Evolutionary conservation across 2,888 invertebrate species (phyloP).

Genomic region (Rhogogaster chlorosoma): DNA sequence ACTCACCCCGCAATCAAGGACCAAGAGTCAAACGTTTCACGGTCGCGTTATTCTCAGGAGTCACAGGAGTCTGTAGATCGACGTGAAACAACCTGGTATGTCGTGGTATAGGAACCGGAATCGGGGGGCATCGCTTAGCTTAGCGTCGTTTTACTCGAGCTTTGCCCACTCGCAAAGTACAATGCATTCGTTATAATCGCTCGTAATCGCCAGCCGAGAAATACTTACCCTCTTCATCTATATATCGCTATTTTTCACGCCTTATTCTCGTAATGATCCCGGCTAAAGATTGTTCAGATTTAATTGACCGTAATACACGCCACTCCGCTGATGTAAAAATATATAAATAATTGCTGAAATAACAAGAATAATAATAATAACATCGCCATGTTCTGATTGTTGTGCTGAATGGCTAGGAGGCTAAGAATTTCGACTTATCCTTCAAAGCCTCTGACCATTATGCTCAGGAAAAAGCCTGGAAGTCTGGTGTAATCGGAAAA

Average conservation of each 20-base stretch:
- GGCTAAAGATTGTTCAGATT: background rate
- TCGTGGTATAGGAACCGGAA: slow-evolving; percentile 54
- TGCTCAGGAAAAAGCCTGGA: background rate
- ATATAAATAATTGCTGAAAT: background rate
- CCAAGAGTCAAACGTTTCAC: slow-evolving; percentile 71
- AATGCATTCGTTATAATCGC: slow-evolving; percentile 40
- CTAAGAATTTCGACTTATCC: background rate
- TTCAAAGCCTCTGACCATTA: background rate
- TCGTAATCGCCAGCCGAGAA: background rate
- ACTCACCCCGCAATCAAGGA: slow-evolving; percentile 77
- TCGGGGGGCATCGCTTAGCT: slow-evolving; percentile 63
- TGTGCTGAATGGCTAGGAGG: background rate
- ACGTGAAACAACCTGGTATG: background rate
- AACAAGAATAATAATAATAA: background rate
- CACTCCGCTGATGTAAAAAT: background rate
- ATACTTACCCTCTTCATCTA: slow-evolving; percentile 11
- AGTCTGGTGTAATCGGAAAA: background rate
- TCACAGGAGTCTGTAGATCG: background rate
- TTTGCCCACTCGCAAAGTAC: slow-evolving; percentile 3
- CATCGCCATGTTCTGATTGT: background rate
- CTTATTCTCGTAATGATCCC: background rate
- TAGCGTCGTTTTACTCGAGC: slow-evolving; percentile 23
- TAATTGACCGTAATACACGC: background rate
- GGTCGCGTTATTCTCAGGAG: slow-evolving; percentile 66
- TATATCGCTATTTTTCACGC: slow-evolving; percentile 15